Evolutionary conservation across 2,888 invertebrate species (phyloP).

Genomic region (Andrena bicolor): DNA sequence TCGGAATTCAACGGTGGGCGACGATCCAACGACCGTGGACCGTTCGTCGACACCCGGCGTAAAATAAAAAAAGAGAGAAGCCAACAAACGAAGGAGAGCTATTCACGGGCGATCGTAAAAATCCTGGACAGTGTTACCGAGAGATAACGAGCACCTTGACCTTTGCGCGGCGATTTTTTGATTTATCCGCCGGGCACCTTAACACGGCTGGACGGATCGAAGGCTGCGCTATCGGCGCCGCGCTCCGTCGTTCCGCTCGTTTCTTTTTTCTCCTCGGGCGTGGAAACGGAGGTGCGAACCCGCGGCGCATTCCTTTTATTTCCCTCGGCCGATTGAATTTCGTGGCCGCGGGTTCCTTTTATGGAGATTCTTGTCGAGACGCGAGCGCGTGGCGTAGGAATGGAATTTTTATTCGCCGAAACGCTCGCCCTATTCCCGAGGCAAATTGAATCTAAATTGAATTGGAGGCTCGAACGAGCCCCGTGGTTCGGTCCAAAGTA

Average conservation of each 20-base stretch:
- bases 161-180: slow-evolving; percentile 55
- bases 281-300: neutral
- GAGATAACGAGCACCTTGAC: slow-evolving; percentile 69
- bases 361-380: neutral
- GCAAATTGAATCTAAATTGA: too few species aligned
- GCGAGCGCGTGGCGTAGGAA: neutral
- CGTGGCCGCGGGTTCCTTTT: neutral
- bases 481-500: neutral
- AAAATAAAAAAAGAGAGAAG: neutral
- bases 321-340: neutral
- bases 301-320: neutral
- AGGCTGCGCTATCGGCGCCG: slow-evolving; percentile 5
- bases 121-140: slow-evolving; percentile 32
- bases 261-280: neutral
- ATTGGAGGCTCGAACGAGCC: too few species aligned
- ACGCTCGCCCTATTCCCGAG: neutral
- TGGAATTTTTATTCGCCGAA: neutral
- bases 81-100: slow-evolving; percentile 7
- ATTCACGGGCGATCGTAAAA: slow-evolving; percentile 61
- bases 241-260: neutral
- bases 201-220: neutral
- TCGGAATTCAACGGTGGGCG: neutral
- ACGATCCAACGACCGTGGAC: too few species aligned
- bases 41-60: neutral
- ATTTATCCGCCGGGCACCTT: slow-evolving; percentile 46